Percentiles rank a stretch among this genome's conserved stretches.
These are phyloP conservation scores for Spodoptera frugiperda DNA, from an alignment of 1,140 invertebrate species.

Conservation along the genomic window DNA sequence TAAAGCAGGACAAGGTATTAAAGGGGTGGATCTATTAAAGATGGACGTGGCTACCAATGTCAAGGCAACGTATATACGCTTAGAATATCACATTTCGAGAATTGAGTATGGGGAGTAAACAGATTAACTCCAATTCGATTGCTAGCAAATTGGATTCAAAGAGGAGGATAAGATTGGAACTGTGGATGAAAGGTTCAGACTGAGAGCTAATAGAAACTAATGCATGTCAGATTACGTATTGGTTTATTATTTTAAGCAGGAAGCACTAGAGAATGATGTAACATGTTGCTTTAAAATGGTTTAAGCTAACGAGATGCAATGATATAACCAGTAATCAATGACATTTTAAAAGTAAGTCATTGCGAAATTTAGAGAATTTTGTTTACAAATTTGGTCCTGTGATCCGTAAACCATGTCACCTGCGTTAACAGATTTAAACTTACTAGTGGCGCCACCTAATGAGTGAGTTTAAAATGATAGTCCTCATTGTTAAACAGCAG, in stretches of 20 bases:
- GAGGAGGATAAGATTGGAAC: too few relatives aligned
- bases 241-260: too few relatives aligned
- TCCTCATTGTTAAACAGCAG: background rate
- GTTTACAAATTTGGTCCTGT: background rate
- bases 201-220: too few relatives aligned
- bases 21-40: conserved; percentile 18
- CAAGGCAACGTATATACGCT: conserved; percentile 23
- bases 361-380: background rate
- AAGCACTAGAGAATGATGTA: too few relatives aligned
- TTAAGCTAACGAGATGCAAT: too few relatives aligned
- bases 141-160: background rate
- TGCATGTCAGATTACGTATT: too few relatives aligned
- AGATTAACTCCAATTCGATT: conserved; percentile 17
- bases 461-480: background rate
- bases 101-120: background rate
- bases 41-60: conserved; percentile 23
- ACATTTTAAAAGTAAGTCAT: too few relatives aligned
- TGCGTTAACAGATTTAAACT: background rate
- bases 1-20: background rate
- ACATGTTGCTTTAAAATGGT: too few relatives aligned
- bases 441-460: too few relatives aligned
- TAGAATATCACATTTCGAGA: conserved; percentile 22
- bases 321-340: too few relatives aligned
- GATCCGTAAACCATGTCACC: background rate
- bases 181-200: too few relatives aligned